These are phyloP conservation scores for Trachelus iudaicus DNA, from an alignment of 2,888 invertebrate species.

Conservation along the genomic window DNA sequence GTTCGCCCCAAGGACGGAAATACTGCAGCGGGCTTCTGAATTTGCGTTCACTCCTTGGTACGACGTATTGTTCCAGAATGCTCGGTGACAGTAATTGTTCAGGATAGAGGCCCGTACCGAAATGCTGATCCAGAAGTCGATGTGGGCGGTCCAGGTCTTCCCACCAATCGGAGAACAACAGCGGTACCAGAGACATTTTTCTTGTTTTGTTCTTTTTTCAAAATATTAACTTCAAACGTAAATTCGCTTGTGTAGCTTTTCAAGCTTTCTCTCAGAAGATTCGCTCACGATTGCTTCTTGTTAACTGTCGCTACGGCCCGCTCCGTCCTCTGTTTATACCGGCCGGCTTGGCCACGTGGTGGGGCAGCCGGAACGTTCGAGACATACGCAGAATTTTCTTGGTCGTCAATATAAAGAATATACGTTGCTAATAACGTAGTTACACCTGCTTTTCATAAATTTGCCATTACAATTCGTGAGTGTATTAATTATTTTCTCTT, in stretches of 20 bases:
- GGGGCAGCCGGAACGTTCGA: constrained; percentile 6
- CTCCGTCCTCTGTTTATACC: constrained; percentile 28
- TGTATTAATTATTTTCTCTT: background rate
- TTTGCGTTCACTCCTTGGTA: background rate
- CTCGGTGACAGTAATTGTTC: constrained; percentile 71
- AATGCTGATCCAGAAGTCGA: constrained; percentile 82
- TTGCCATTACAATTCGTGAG: background rate
- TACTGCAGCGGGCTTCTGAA: constrained; percentile 21
- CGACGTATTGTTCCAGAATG: constrained; percentile 3
- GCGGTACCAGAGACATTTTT: constrained; percentile 84
- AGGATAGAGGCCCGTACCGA: constrained; percentile 77
- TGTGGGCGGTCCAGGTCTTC: constrained; percentile 81
- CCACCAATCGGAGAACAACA: constrained; percentile 89
- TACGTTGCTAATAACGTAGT: background rate
- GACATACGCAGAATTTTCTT: background rate
- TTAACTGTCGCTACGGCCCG: constrained; percentile 15
- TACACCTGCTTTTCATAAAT: background rate
- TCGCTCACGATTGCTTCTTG: constrained; percentile 8
- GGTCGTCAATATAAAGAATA: background rate
- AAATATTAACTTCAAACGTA: background rate
- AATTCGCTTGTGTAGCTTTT: background rate
- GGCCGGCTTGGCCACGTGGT: background rate
- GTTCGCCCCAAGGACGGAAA: constrained; percentile 38
- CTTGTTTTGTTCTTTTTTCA: constrained; percentile 12
- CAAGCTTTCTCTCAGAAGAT: constrained; percentile 1